Conservation (phyloP, 2,888 invertebrate genomes). For the Teleiodes luculella region DNA sequence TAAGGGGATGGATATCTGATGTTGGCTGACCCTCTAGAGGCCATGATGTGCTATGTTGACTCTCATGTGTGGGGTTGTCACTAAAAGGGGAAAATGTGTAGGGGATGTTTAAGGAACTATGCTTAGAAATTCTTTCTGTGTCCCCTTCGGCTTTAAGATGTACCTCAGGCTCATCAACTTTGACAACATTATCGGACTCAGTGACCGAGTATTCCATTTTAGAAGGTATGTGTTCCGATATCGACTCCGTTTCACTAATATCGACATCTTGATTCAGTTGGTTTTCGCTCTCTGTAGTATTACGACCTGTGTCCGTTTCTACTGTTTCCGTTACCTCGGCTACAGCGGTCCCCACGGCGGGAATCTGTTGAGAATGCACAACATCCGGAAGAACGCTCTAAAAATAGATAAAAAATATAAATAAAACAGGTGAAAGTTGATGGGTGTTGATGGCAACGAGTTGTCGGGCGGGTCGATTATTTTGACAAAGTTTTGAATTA, state of each 20-base stretch:
- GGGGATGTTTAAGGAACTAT: constrained; percentile 43
- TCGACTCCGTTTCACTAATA: constrained; percentile 58
- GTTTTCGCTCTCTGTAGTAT: constrained; percentile 30
- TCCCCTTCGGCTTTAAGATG: constrained; percentile 38
- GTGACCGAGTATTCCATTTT: constrained; percentile 54
- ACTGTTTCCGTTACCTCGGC: constrained; percentile 39
- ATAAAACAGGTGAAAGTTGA: constrained; percentile 37
- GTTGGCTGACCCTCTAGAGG: constrained; percentile 49
- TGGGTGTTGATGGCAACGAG: constrained; percentile 22
- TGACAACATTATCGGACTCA: constrained; percentile 44
- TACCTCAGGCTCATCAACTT: constrained; percentile 32
- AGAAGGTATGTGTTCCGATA: constrained; percentile 67
- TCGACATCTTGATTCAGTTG: constrained; percentile 33
- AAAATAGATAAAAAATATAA: constrained; percentile 72
- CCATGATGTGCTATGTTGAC: constrained; percentile 56
- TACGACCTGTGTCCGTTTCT: constrained; percentile 38
- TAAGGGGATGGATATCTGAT: constrained; percentile 55
- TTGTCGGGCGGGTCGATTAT: constrained; percentile 20
- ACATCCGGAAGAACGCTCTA: constrained; percentile 77
- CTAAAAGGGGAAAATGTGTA: constrained; percentile 38
- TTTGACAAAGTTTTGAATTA: constrained; percentile 23
- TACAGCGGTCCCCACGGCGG: constrained; percentile 47
- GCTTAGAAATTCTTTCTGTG: constrained; percentile 38
- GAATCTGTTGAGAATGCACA: constrained; percentile 72
- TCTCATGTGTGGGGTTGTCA: constrained; percentile 43